Evolutionary conservation across 2,888 invertebrate species (phyloP), one percentile per base, ranked within the genome.

Genomic region (Chymomyza fuscimana): DNA sequence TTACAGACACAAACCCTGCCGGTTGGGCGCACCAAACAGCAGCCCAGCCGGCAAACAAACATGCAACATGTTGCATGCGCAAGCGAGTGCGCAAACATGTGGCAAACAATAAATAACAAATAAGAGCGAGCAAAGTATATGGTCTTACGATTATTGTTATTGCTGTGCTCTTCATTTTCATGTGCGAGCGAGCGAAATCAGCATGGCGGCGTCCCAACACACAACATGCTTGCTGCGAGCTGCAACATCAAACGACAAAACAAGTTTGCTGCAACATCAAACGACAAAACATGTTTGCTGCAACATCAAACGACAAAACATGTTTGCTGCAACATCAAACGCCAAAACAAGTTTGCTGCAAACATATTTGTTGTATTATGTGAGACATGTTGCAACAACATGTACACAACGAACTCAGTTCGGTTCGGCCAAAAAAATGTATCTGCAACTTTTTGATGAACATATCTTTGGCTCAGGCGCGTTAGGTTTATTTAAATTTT

Each of bases 1-100:
- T 73, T 72, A 80, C 50, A 74, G 82, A 84, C 80, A 84, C 84
- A 76, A 80, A 84, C 80, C 85, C 66, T 32, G 60, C 67, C 79
- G 73, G 64, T 66, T 63, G 65, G 69, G 25, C 25, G 25, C 25
- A 25, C 25, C 40, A 12, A 46, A 4, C 40, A 12, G 40, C 19
- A 2, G 7, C 5, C 58, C 40, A 12, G 40, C 19, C 9, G 7
- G 15, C 58, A 10, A 15, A 69, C 73, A 40, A 65, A 80, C 85
- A 77, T 72, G 74, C 73, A 78, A 77, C 68, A 70, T 58, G 29
- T 58, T 51, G 62, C 50, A 63, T 51, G 54, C 19, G 64, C 10
- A 64, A 58, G 65, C 54, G n/a, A 69, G 56, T 32, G 19, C 52
- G 75, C 63, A 67, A 60, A 58, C 52, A 63, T 15, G 59, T 58